Conservation (phyloP, 2,797 vertebrate genomes). For the Catamblyrhynchus diadema region DNA sequence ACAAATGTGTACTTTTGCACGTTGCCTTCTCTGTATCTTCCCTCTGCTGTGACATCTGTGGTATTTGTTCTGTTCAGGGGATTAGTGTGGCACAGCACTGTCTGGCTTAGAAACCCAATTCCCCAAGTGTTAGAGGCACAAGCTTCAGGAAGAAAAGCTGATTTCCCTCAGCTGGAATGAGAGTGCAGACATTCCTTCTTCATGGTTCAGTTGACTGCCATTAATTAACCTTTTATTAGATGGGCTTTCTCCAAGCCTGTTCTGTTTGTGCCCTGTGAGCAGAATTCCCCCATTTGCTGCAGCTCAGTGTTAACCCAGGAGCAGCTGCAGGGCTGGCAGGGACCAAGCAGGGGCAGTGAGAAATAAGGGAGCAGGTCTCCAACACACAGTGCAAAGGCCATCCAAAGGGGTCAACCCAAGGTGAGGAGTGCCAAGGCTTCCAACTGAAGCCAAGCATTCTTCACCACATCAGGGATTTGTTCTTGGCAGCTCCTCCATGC, state of each 20-base stretch:
- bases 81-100: neutral
- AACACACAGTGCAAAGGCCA: neutral
- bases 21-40: neutral
- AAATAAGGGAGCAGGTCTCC: neutral
- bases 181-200: neutral
- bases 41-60: neutral
- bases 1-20: neutral
- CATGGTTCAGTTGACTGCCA: neutral
- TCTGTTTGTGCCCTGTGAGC: neutral
- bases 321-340: neutral
- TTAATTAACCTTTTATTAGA: conserved; percentile 30
- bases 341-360: neutral
- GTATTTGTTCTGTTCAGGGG: neutral
- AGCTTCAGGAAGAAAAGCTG: neutral
- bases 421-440: neutral
- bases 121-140: neutral
- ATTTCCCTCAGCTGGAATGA: neutral
- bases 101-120: neutral
- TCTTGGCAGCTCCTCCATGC: neutral
- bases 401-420: neutral
- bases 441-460: neutral
- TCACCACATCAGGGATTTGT: neutral
- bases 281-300: neutral
- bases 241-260: neutral
- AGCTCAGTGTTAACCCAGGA: neutral